Percentiles rank a stretch among this genome's conserved stretches.
Conservation (phyloP, 1,140 invertebrate species). For the Drosophila pseudoananassae region DNA sequence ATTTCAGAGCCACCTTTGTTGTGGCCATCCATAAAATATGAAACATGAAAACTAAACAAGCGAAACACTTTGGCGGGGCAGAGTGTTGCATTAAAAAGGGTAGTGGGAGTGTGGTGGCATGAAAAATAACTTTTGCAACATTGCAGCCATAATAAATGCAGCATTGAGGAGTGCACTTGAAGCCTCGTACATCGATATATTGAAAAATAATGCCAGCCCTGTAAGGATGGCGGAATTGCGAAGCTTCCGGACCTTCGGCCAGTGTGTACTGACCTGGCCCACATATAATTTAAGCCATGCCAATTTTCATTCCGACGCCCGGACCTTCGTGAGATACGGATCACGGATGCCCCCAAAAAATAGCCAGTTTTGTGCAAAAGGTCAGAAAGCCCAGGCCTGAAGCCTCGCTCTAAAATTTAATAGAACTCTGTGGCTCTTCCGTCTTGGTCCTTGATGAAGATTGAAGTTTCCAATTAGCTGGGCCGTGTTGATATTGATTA, state of each 20-base stretch:
- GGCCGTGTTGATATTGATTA: slow-evolving; percentile 41
- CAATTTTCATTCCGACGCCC: slow-evolving; percentile 22
- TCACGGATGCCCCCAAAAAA: slow-evolving; percentile 41
- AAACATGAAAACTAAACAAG: slow-evolving; percentile 41
- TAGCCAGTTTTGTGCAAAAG: slow-evolving; percentile 12
- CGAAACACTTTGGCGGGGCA: slow-evolving; percentile 10
- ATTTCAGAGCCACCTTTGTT: slow-evolving; percentile 49
- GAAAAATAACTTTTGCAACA: slow-evolving; percentile 55
- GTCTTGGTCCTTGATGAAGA: slow-evolving; percentile 14
- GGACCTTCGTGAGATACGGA: slow-evolving; percentile 44
- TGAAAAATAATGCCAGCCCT: slow-evolving; percentile 29
- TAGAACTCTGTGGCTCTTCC: neutral
- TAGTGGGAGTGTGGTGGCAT: slow-evolving; percentile 3
- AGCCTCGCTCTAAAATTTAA: neutral
- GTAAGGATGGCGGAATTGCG: neutral
- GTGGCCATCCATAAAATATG: slow-evolving; percentile 49
- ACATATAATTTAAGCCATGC: slow-evolving; percentile 40
- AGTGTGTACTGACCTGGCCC: slow-evolving; percentile 10
- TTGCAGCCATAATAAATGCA: slow-evolving; percentile 56
- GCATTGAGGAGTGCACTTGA: slow-evolving; percentile 58
- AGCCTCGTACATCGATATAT: slow-evolving; percentile 52
- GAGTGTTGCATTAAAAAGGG: slow-evolving; percentile 4
- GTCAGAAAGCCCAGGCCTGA: neutral
- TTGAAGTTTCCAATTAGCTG: slow-evolving; percentile 24
- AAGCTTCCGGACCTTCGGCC: neutral